A percentile compares a stretch with the other conserved stretches of the same genome.
Evolutionary conservation across 2,113 vertebrate genomes (phyloP).

Genomic region (Pachycephala philippinensis): DNA sequence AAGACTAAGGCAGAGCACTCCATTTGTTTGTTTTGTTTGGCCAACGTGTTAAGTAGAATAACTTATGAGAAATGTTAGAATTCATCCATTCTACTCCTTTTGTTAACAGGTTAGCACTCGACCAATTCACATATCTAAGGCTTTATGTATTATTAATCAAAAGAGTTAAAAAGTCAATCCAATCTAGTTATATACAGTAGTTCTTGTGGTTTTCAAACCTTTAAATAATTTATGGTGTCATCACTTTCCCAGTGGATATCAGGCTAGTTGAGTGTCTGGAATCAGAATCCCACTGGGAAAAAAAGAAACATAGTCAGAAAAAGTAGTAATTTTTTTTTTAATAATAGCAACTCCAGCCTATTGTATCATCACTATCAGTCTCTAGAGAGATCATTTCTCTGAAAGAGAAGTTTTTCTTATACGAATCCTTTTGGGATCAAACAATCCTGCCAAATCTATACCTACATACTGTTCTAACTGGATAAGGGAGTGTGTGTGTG

Average conservation of each 20-base stretch:
- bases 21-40: conserved; percentile 60
- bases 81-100: conserved; percentile 60
- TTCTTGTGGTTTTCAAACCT: conserved; percentile 75
- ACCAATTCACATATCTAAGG: conserved; percentile 68
- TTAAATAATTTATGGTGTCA: conserved; percentile 80
- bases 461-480: neutral
- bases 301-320: conserved; percentile 50
- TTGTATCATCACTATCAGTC: conserved; percentile 40
- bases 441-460: conserved; percentile 2
- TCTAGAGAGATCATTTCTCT: conserved; percentile 38
- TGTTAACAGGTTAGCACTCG: conserved; percentile 69
- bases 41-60: conserved; percentile 67
- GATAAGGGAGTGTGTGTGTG: neutral
- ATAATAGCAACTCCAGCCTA: conserved; percentile 62
- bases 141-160: conserved; percentile 80
- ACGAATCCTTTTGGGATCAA: conserved; percentile 42
- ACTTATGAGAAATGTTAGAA: conserved; percentile 63
- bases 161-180: conserved; percentile 81
- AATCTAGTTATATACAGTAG: conserved; percentile 76
- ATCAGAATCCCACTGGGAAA: conserved; percentile 69
- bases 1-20: conserved; percentile 44
- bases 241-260: conserved; percentile 73
- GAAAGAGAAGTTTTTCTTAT: conserved; percentile 47
- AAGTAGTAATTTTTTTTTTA: conserved; percentile 60
- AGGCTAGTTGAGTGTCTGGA: conserved; percentile 67